Evolutionary conservation across 2,888 invertebrate genomes (phyloP).

Genomic region (Sicus ferrugineus): DNA sequence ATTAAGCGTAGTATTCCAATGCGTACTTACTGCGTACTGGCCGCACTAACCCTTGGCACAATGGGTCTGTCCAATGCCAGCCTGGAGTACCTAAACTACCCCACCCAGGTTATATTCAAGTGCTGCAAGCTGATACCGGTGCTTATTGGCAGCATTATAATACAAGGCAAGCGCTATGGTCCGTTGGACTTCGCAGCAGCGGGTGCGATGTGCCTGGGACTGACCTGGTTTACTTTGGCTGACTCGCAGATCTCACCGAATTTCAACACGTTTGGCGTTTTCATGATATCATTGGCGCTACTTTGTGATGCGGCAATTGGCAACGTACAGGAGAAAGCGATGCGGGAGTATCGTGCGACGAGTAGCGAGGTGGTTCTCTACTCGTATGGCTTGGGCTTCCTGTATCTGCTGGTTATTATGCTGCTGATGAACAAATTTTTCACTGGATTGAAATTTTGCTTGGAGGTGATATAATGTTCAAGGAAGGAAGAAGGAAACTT

Average conservation of each 20-base stretch:
- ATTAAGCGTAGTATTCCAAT: constrained; percentile 81
- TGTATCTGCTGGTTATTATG: constrained; percentile 81
- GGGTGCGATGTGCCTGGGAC: constrained; percentile 84
- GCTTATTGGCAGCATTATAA: constrained; percentile 90
- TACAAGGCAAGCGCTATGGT: constrained; percentile 88
- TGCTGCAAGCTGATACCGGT: constrained; percentile 97
- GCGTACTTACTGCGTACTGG: constrained; percentile 80
- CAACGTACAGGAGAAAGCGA: constrained; percentile 95
- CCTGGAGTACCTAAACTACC: constrained; percentile 93
- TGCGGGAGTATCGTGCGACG: constrained; percentile 82
- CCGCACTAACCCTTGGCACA: constrained; percentile 88
- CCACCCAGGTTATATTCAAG: constrained; percentile 96
- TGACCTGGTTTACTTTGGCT: constrained; percentile 89
- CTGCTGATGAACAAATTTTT: constrained; percentile 76
- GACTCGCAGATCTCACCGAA: constrained; percentile 80
- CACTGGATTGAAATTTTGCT: constrained; percentile 79
- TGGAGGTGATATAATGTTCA: constrained; percentile 69
- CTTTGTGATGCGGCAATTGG: constrained; percentile 95
- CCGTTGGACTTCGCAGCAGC: constrained; percentile 86
- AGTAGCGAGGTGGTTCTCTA: constrained; percentile 93
- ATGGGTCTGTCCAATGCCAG: constrained; percentile 97
- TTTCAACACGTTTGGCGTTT: constrained; percentile 74
- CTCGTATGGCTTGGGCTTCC: constrained; percentile 88
- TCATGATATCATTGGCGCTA: constrained; percentile 83
- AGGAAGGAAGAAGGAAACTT: background rate